Evolutionary conservation across 2,113 vertebrate genomes (phyloP), one percentile per base, ranked within the genome.

Genomic region (Xiphophorus hellerii): DNA sequence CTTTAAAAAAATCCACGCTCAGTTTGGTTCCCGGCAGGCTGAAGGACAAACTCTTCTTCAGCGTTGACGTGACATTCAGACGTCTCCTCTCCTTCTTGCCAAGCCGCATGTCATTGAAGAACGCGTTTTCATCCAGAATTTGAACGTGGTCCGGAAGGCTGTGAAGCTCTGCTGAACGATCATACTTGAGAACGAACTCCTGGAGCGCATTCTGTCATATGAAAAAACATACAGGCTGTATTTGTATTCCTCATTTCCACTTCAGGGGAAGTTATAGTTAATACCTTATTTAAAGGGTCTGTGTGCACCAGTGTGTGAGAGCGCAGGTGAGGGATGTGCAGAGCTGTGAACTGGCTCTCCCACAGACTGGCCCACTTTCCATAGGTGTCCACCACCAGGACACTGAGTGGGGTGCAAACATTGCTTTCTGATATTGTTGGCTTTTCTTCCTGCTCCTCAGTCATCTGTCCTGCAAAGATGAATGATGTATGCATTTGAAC

Each of bases 301-400:
- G 94, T 94, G 92, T 95, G 95, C 39, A 95, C 94, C 66, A 95
- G 84, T 1, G 89, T 87, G 84, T 95, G 95, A 61, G 95, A 95
- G 84, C 95, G 94, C n/a, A 95, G 92, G 27, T 95, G 94, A 69
- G 93, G 88, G 84, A 95, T 95, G 76, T 90, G 93, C 35, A 95
- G 88, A 14, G 94, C 89, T 12, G 83, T 74, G 78, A 95, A 95
- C 90, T 95, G 95, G 27, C 94, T 93, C 80, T 92, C 87, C 95
- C 95, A 95, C 69, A 95, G 83, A 28, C 78, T 28, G 0, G 89
- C 65, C 95, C 95, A 95, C 70, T 88, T 86, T 25, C 95, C 95
- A 17, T 95, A 95, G 5, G 92, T 82, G 62, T 95, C 95, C 20
- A 95, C 92, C 64, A 93, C 95, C 63, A 60, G 74, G 54, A 95